Base-by-base conservation (phyloP, 1,140 invertebrate species). In the Yoshiicerus persimilis region DNA sequence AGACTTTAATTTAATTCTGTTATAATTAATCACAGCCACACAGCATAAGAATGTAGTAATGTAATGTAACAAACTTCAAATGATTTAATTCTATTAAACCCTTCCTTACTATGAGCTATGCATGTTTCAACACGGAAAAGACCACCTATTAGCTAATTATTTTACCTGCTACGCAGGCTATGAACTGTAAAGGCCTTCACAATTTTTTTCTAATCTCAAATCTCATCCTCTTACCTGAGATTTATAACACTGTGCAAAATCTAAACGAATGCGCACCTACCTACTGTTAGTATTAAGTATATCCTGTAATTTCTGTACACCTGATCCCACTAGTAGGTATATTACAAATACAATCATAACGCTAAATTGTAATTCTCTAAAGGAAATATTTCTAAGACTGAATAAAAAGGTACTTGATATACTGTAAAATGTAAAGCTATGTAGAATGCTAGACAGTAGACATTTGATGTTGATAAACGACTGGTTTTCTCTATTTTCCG, bases 101-200 rank as follows among this genome's bases (percentile, higher is more conserved):
- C 34, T 36, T 80, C 75, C 75, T 32, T 36, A 36, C 32, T 32
- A 80, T 80, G 32, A 34, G 34, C 30, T n/a, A 80, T 80, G 75
- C 34, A 80, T 34, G 75, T 80, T 36, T 80, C 75, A 80, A 80
- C 75, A 80, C 75, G 75, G 75, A 80, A n/a, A 80, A 80, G 75
- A 80, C 75, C 75, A 80, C 75, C 75, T 80, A 80, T 80, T 80
- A 80, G 32, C 34, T 80, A 80, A 80, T 80, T 80, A 80, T n/a
- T 80, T 20, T 38, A 80, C 34, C 75, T 80, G 30, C 75, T 80
- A 32, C 32, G 36, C 75, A 32, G 75, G 34, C 75, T 80, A 38
- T 80, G 75, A 80, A 80, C 75, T 80, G 25, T 70, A 70, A 70
- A 70, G 66, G 66, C 30, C 66, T 70, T 70, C 66, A 70, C 66